Percentiles rank a stretch among this genome's conserved stretches.
These are phyloP conservation scores for Sinonovacula constricta DNA, from an alignment of 1,140 invertebrate genomes.

Conservation along the genomic window DNA sequence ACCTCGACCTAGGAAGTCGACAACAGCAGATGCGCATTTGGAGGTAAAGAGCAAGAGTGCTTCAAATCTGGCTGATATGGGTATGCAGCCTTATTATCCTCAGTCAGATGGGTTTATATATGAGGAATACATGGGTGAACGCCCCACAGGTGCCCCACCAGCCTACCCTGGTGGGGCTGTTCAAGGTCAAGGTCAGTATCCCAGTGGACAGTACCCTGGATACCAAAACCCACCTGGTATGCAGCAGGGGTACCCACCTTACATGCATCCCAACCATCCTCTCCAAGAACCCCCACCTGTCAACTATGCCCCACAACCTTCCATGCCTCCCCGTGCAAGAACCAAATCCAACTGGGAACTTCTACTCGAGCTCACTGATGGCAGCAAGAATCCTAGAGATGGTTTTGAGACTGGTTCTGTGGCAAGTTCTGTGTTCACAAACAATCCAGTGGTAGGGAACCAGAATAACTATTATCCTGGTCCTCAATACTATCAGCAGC, in stretches of 20 bases:
- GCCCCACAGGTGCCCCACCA: slow-evolving; percentile 19
- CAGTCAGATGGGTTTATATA: slow-evolving; percentile 26
- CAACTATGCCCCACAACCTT: too few relatives aligned
- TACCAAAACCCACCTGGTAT: slow-evolving; percentile 26
- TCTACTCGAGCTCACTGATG: slow-evolving; percentile 56
- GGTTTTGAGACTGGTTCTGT: slow-evolving; percentile 54
- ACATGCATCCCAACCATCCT: slow-evolving; percentile 7
- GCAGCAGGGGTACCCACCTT: not conserved
- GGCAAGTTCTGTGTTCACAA: slow-evolving; percentile 62
- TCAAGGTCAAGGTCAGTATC: slow-evolving; percentile 3
- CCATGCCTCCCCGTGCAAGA: slow-evolving; percentile 30
- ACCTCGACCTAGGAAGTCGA: slow-evolving; percentile 64
- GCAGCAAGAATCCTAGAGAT: slow-evolving; percentile 43
- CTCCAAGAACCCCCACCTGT: not conserved
- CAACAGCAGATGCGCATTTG: slow-evolving; percentile 32
- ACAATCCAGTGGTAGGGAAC: slow-evolving; percentile 45
- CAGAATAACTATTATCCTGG: not conserved
- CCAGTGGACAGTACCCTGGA: not conserved
- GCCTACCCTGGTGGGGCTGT: slow-evolving; percentile 21
- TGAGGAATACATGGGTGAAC: not conserved
- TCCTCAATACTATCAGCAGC: not conserved
- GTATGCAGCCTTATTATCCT: slow-evolving; percentile 24
- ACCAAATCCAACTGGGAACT: slow-evolving; percentile 63
- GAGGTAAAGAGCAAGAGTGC: slow-evolving; percentile 22
- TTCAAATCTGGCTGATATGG: slow-evolving; percentile 25